phyloP scores from a whole-genome alignment of 2,113 vertebrate species.

The Marmota monax region DNA sequence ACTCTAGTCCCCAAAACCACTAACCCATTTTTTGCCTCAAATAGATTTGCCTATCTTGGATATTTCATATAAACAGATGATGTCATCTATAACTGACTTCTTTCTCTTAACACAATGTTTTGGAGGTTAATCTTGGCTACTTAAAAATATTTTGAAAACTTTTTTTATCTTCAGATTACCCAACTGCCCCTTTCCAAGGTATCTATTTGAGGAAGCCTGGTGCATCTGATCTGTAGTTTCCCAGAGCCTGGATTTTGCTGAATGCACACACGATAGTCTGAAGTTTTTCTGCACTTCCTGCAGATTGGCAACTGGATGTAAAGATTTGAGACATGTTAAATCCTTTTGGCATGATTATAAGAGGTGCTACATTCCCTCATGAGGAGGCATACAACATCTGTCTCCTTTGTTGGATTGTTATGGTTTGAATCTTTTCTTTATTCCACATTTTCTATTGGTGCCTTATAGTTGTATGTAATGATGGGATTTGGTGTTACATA shows the following conservation, averaged over 20 bases:
- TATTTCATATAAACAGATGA: not conserved
- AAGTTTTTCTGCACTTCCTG: not conserved
- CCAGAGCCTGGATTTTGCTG: slow-evolving; percentile 22
- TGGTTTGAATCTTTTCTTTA: too few relatives aligned
- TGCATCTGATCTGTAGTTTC: not conserved
- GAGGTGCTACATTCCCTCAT: not conserved
- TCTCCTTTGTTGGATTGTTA: not conserved
- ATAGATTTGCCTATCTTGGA: slow-evolving; percentile 24
- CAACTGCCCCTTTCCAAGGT: not conserved
- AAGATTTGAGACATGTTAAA: not conserved
- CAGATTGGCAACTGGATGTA: not conserved
- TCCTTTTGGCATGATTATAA: not conserved
- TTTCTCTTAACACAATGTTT: not conserved
- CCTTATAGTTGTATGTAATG: too few relatives aligned
- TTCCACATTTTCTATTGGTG: too few relatives aligned
- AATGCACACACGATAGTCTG: not conserved
- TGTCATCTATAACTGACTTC: slow-evolving; percentile 32
- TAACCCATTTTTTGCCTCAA: not conserved
- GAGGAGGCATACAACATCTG: not conserved
- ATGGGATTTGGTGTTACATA: too few relatives aligned
- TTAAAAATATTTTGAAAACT: slow-evolving; percentile 40
- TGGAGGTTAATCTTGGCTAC: not conserved
- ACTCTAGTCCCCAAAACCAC: not conserved
- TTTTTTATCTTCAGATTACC: not conserved
- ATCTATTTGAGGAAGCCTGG: not conserved